phyloP scores from a whole-genome alignment of 2,888 invertebrate species.

The Catocala sponsa region DNA sequence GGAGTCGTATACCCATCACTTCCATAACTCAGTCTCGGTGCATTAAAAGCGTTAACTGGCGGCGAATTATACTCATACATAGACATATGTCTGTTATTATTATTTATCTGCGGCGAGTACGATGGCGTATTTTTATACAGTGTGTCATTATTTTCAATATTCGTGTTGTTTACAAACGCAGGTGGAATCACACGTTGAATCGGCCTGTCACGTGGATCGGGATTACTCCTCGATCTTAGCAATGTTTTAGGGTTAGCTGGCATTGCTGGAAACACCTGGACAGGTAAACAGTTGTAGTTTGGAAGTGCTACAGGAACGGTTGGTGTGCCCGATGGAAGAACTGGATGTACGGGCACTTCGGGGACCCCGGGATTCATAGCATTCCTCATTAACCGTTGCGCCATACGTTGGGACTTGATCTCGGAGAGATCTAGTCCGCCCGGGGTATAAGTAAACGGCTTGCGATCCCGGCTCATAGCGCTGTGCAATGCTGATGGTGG shows the following conservation, averaged over 20 bases:
- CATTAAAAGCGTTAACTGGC: constrained; percentile 46
- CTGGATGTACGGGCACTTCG: constrained; percentile 86
- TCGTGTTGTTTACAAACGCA: constrained; percentile 54
- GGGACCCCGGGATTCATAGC: constrained; percentile 91
- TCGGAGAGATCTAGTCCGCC: constrained; percentile 97
- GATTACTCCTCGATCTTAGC: constrained; percentile 76
- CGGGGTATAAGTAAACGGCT: constrained; percentile 98
- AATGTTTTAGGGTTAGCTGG: constrained; percentile 90
- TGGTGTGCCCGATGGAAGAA: constrained; percentile 83
- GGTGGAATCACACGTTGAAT: constrained; percentile 48
- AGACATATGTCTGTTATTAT: constrained; percentile 64
- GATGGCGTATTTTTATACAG: constrained; percentile 57
- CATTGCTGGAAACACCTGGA: constrained; percentile 89
- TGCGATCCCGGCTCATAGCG: constrained; percentile 97
- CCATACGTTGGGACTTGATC: constrained; percentile 97
- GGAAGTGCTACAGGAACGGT: constrained; percentile 78
- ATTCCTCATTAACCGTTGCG: constrained; percentile 89
- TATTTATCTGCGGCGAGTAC: constrained; percentile 60
- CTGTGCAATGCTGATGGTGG: constrained; percentile 96
- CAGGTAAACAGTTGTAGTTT: constrained; percentile 82
- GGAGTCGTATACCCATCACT: constrained; percentile 53
- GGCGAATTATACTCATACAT: constrained; percentile 62
- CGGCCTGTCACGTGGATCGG: constrained; percentile 64
- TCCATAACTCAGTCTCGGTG: constrained; percentile 58
- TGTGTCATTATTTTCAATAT: constrained; percentile 53